These are phyloP conservation scores for Ganaspis sp. DNA, from an alignment of 1,140 invertebrate species.

Conservation along the genomic window DNA sequence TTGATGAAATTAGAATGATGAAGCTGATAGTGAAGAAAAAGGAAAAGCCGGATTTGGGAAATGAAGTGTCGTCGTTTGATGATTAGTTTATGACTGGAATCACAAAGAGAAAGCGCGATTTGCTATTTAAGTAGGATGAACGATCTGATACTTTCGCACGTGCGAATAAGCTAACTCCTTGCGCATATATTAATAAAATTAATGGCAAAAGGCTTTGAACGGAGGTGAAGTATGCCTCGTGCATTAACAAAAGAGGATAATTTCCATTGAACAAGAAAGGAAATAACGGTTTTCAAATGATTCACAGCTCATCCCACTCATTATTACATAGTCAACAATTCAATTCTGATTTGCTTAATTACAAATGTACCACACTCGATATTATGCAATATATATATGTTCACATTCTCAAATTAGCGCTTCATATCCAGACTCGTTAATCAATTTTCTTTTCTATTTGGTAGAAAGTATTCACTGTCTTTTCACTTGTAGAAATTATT, in stretches of 20 bases:
- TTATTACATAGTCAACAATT: neutral
- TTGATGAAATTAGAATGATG: neutral
- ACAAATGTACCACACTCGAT: neutral
- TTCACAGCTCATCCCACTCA: neutral
- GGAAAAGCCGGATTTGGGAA: neutral
- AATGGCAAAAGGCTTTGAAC: neutral
- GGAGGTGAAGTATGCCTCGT: neutral
- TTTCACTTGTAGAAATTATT: too few relatives aligned
- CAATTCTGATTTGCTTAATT: neutral
- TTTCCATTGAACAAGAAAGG: neutral
- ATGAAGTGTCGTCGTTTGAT: neutral
- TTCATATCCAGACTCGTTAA: too few relatives aligned
- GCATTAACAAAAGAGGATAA: neutral
- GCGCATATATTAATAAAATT: neutral
- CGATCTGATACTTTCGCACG: conserved; percentile 58
- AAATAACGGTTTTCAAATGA: neutral
- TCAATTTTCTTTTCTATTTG: too few relatives aligned
- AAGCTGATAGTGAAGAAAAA: neutral
- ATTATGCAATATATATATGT: neutral
- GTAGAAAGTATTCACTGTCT: too few relatives aligned
- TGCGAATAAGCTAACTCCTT: neutral
- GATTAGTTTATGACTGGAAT: conserved; percentile 33
- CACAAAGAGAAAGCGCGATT: conserved; percentile 54
- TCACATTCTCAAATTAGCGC: too few relatives aligned
- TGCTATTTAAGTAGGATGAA: conserved; percentile 56